A percentile compares a stretch with the other conserved stretches of the same genome.
Evolutionary conservation across 2,113 vertebrate species (phyloP).

Genomic region (Cryptomyrus ogoouensis): DNA sequence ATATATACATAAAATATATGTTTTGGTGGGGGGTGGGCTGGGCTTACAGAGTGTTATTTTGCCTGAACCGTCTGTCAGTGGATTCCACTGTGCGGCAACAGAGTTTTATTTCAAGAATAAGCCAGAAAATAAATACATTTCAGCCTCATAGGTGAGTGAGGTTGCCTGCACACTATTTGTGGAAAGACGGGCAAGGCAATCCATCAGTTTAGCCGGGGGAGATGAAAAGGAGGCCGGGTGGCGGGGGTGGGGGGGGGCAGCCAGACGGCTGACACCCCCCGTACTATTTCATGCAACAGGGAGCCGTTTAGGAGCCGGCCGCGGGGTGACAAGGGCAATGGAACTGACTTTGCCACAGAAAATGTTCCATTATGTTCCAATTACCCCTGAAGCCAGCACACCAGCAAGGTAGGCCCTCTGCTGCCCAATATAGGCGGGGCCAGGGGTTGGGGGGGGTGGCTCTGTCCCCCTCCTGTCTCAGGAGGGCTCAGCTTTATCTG

Average conservation of each 20-base stretch:
- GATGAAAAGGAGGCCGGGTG: slow-evolving; percentile 20
- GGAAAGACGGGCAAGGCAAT: slow-evolving; percentile 18
- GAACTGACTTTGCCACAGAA: slow-evolving; percentile 35
- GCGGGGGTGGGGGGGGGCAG: not conserved
- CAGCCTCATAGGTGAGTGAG: slow-evolving; percentile 16
- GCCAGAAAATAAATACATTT: slow-evolving; percentile 24
- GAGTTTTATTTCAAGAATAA: slow-evolving; percentile 22
- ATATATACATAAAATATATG: not conserved
- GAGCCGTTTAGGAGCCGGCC: slow-evolving; percentile 2
- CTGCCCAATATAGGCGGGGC: not conserved
- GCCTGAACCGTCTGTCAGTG: not conserved
- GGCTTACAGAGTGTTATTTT: not conserved
- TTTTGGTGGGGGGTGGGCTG: not conserved
- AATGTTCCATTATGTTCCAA: slow-evolving; percentile 46
- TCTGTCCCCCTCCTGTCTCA: slow-evolving; percentile 23
- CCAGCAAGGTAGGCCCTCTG: slow-evolving; percentile 7
- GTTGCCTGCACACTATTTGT: slow-evolving; percentile 23
- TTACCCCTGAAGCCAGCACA: slow-evolving; percentile 29
- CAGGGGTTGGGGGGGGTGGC: not conserved
- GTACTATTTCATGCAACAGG: slow-evolving; percentile 16
- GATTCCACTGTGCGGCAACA: slow-evolving; percentile 7
- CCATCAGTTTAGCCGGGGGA: slow-evolving; percentile 24
- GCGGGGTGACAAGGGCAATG: slow-evolving; percentile 31
- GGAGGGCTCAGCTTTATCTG: slow-evolving; percentile 21
- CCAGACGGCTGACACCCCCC: slow-evolving; percentile 16